Percentiles rank a stretch among this genome's conserved stretches.
phyloP scores from a whole-genome alignment of 2,888 invertebrate species.

The Philereme transversata region DNA sequence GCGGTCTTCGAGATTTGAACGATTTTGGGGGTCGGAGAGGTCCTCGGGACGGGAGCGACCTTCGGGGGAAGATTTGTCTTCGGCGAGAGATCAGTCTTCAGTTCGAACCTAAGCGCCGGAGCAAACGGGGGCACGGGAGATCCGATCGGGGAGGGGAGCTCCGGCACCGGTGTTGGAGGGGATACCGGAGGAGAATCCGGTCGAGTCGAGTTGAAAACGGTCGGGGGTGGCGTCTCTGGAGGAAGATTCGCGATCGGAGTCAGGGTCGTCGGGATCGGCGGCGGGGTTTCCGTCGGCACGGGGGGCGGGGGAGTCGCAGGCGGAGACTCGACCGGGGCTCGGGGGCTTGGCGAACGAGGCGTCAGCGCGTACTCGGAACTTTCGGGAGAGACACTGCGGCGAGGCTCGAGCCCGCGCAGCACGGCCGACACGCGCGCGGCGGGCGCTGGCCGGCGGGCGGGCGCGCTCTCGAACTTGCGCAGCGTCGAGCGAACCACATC shows the following conservation, averaged over 20 bases:
- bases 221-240: slow-evolving; percentile 67
- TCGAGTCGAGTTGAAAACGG: slow-evolving; percentile 47
- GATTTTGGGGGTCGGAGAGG: slow-evolving; percentile 54
- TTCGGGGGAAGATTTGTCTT: slow-evolving; percentile 63
- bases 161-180: slow-evolving; percentile 37
- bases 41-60: slow-evolving; percentile 28
- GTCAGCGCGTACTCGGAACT: slow-evolving; percentile 43
- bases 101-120: not conserved
- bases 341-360: slow-evolving; percentile 47
- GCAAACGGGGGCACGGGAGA: slow-evolving; percentile 34
- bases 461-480: slow-evolving; percentile 91
- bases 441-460: slow-evolving; percentile 81
- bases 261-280: not conserved
- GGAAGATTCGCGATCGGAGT: too few species aligned
- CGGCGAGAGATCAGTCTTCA: slow-evolving; percentile 48
- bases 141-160: slow-evolving; percentile 47
- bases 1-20: slow-evolving; percentile 42
- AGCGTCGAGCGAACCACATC: slow-evolving; percentile 95
- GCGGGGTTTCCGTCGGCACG: slow-evolving; percentile 73
- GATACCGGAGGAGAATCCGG: slow-evolving; percentile 6
- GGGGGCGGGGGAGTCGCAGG: slow-evolving; percentile 82
- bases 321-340: slow-evolving; percentile 75
- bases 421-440: slow-evolving; percentile 76
- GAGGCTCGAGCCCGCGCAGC: slow-evolving; percentile 63
- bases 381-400: slow-evolving; percentile 65